phyloP scores from a whole-genome alignment of 1,140 invertebrate species.

The Bombus difficillimus region DNA sequence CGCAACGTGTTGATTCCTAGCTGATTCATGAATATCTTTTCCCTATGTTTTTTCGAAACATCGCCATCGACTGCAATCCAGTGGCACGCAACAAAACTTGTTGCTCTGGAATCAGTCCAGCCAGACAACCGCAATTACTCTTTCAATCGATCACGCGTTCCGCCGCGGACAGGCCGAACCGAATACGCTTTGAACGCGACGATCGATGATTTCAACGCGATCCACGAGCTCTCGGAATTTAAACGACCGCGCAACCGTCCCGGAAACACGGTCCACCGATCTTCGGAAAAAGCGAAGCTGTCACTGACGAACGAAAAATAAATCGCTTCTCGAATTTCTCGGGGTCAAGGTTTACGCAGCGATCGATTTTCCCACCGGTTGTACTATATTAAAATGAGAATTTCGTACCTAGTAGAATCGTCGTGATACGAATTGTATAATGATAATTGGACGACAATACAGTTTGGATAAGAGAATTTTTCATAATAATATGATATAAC shows the following conservation, averaged over 20 bases:
- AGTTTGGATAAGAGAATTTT: no score
- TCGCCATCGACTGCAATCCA: background rate
- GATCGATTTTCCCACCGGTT: background rate
- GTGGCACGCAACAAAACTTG: conserved; percentile 49
- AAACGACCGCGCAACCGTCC: background rate
- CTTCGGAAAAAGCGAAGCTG: conserved; percentile 27
- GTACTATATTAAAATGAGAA: background rate
- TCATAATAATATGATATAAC: no score
- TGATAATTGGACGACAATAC: no score
- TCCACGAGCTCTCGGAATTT: background rate
- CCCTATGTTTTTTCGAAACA: background rate
- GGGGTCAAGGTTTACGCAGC: background rate
- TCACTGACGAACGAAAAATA: background rate
- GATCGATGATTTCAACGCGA: background rate
- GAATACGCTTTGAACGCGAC: background rate
- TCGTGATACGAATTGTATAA: no score
- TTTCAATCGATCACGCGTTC: conserved; percentile 50
- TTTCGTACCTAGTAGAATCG: no score
- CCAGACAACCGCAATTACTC: conserved; percentile 39
- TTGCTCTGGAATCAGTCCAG: conserved; percentile 53
- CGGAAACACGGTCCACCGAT: background rate
- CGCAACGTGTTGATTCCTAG: background rate
- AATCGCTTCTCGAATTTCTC: background rate
- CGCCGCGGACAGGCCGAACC: background rate
- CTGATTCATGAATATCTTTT: background rate